Conservation (phyloP, 2,797 vertebrate genomes). For the Sebastes taczanowskii region DNA sequence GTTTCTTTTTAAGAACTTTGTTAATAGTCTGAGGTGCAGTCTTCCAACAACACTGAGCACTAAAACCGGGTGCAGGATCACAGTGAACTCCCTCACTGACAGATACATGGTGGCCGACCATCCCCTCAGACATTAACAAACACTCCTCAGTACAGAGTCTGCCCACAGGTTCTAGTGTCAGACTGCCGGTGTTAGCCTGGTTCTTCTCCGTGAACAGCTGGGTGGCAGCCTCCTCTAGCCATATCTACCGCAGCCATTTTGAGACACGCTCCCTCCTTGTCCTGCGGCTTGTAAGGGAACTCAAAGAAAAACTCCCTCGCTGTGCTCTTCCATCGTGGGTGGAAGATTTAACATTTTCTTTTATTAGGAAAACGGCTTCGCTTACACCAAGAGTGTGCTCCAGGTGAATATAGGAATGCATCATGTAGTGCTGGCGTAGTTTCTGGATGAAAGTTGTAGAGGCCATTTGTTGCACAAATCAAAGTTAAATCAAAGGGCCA, state of each 20-base stretch:
- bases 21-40: background rate
- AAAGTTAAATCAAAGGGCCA: background rate
- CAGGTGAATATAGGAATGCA: conserved; percentile 7
- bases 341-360: conserved; percentile 25
- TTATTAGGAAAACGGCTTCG: background rate
- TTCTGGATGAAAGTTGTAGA: background rate
- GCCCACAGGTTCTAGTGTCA: conserved; percentile 42
- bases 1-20: background rate
- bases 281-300: conserved; percentile 52
- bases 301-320: conserved; percentile 49
- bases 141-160: conserved; percentile 22
- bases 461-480: background rate
- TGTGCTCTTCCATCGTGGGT: conserved; percentile 24
- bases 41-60: background rate
- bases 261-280: conserved; percentile 59
- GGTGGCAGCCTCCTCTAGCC: conserved; percentile 58
- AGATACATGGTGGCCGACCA: conserved; percentile 5
- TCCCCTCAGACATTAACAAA: conserved; percentile 52
- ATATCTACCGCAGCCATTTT: conserved; percentile 71
- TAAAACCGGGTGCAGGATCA: conserved; percentile 3
- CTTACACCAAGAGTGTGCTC: background rate
- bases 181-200: conserved; percentile 20
- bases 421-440: background rate
- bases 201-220: conserved; percentile 54
- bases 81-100: conserved; percentile 1